Percentiles rank a stretch among this genome's conserved stretches.
phyloP scores from a whole-genome alignment of 2,113 vertebrate genomes.

The Natator depressus region DNA sequence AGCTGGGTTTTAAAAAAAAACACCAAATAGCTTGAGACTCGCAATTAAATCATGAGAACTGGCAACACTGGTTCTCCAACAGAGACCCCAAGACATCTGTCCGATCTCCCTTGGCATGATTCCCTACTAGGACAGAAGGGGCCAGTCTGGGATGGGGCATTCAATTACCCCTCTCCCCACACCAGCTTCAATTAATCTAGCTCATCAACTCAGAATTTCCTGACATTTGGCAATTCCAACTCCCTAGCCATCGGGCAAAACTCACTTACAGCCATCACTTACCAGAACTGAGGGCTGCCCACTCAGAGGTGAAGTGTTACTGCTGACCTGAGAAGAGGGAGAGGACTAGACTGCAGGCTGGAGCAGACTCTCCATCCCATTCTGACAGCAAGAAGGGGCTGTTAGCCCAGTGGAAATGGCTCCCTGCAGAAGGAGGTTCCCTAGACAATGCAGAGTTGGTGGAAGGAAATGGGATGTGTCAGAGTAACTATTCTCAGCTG shows the following conservation, averaged over 20 bases:
- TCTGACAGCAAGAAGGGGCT: not conserved
- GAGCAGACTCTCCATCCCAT: not conserved
- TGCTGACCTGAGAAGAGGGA: not conserved
- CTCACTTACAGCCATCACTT: not conserved
- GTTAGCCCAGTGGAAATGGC: not conserved
- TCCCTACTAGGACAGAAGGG: not conserved
- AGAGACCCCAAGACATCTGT: not conserved
- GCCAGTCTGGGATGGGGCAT: not conserved
- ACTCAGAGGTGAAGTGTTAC: not conserved
- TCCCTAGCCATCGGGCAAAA: not conserved
- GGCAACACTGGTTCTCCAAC: not conserved
- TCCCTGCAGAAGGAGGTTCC: accelerated
- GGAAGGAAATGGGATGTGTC: not conserved
- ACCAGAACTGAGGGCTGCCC: not conserved
- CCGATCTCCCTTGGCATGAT: slow-evolving; percentile 2
- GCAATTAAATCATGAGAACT: not conserved
- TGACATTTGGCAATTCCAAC: not conserved
- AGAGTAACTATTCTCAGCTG: not conserved
- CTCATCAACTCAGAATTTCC: not conserved
- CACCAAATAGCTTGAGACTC: not conserved
- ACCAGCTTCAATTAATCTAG: not conserved
- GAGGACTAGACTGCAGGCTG: not conserved
- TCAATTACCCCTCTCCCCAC: not conserved
- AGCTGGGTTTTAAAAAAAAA: not conserved
- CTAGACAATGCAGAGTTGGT: accelerated